Base-by-base conservation (phyloP, 2,888 invertebrate genomes). In the Nemapogon koenigi region DNA sequence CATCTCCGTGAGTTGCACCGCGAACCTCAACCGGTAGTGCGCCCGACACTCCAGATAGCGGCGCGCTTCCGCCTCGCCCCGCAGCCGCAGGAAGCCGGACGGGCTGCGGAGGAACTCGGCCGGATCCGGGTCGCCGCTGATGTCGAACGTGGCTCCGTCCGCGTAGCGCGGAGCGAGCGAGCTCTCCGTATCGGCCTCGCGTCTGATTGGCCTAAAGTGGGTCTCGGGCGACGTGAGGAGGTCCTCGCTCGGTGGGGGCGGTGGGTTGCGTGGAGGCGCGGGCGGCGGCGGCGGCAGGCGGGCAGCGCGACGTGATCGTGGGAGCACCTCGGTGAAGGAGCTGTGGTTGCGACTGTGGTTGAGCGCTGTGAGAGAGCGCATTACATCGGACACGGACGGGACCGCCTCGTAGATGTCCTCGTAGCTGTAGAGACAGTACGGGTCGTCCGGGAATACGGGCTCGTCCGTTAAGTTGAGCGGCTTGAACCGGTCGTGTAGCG, bases 131-230 rank as follows among this genome's bases (percentile, higher is more conserved):
- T 80, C 82, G 51, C 76, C 81, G 49, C 75, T 66, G 49, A 89
- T 86, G 46, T 85, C 81, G 67, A 90, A 90, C 11, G 87, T 86
- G 49, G 87, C 85, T 35, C 90, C 90, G 64, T 90, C 89, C 18
- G 81, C 83, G 60, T 82, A 82, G 37, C 65, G 64, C 17, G 39
- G 38, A 17, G 60, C 64, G 35, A 63, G 60, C 17, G 39, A 37
- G 18, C 60, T 64, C 27, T 62, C 63, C 29, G 52, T 53, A 26
- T 55, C 58, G 33, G 58, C 49, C 46, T 81, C 81, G 50, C 83
- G 83, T 50, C 84, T 83, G 49, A 93, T 92, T 11, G 93, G 92
- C 47, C 87, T 84, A 73, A 94, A 93, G 70, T 94, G 93, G 41
- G 91, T 92, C 46, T 86, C 85, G 45, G 86, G 81, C 4, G 92